Evolutionary conservation across 2,113 vertebrate species (phyloP), one percentile per base, ranked within the genome.

Genomic region (Oreotragus oreotragus): DNA sequence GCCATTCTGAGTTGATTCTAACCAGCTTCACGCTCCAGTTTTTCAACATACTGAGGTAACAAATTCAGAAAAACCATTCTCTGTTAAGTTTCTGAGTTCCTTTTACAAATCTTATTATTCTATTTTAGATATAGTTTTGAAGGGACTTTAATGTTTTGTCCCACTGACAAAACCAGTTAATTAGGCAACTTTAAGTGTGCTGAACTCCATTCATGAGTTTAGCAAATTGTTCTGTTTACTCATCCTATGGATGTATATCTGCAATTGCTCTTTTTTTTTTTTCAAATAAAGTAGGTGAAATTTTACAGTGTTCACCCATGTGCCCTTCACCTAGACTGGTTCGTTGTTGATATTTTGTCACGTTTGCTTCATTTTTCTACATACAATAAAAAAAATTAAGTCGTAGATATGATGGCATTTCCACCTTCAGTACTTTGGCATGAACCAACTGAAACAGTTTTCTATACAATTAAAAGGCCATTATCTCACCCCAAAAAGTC

Each of bases 51-150:
- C 30, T 25, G 47, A 94, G 45, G 55, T 89, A 84, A 87, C 36
- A 88, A 45, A 33, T 64, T 87, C 27, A 87, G 89, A 91, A 95
- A 96, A 91, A 3, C 55, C 86, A 27, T 51, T 95, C 88, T 91
- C 13, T 45, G 47, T 39, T 43, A 94, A 60, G 77, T 23, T 49
- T 84, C 36, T 53, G 83, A 47, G 7, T 25, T 57, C 39, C 45
- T 58, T 93, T 84, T 66, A 53, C 45, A 84, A 73, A 91, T 49
- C 33, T 89, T 85, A 58, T 47, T 81, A 39, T 36, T 88, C 64
- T 87, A 60, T 85, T 60, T 91, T 64, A 33, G 8, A 6, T n/a
- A 7, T 36, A n/a, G n/a, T 70, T 96, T 91, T 84, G 58, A 91
- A 14, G 88, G 27, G 33, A 51, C 28, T 89, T 93, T 70, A 92